Percentiles rank a stretch among this genome's conserved stretches.
These are phyloP conservation scores for Notothenia coriiceps DNA, from an alignment of 2,113 vertebrate genomes.

Conservation along the genomic window DNA sequence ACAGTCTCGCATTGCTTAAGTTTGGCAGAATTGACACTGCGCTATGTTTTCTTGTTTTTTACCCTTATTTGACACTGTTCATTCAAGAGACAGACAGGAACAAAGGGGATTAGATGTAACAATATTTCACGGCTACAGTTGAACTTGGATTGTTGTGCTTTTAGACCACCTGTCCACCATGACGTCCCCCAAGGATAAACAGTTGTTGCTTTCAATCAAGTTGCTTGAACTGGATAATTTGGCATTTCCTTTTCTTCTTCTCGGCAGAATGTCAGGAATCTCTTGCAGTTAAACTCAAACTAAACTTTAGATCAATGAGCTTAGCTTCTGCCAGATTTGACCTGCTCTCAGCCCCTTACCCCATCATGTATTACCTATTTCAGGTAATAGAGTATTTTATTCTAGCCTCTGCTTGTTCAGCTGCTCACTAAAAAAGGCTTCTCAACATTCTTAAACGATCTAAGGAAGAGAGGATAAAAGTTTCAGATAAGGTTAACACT, in stretches of 20 bases:
- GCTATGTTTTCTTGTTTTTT: background rate
- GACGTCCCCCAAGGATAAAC: background rate
- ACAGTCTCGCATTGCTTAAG: background rate
- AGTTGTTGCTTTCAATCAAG: constrained; percentile 12
- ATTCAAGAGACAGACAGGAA: background rate
- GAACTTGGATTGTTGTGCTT: background rate
- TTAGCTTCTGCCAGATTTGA: background rate
- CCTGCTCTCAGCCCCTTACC: constrained; percentile 5
- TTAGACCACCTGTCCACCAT: background rate
- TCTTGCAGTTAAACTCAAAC: constrained; percentile 11
- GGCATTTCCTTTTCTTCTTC: background rate
- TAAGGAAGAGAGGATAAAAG: constrained; percentile 4
- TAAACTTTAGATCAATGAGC: constrained; percentile 5
- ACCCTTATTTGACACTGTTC: background rate
- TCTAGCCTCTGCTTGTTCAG: background rate
- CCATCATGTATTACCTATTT: constrained; percentile 20
- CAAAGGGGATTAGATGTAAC: background rate
- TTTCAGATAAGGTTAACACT: background rate
- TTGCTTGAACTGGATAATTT: constrained; percentile 12
- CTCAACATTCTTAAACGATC: constrained; percentile 1
- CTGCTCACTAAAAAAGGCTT: background rate
- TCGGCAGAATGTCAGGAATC: constrained; percentile 6
- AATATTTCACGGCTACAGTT: background rate
- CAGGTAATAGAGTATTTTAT: constrained; percentile 12
- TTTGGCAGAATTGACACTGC: too few species aligned